Conservation (phyloP, 2,797 vertebrate genomes). For the Philypnodon macrostomus region DNA sequence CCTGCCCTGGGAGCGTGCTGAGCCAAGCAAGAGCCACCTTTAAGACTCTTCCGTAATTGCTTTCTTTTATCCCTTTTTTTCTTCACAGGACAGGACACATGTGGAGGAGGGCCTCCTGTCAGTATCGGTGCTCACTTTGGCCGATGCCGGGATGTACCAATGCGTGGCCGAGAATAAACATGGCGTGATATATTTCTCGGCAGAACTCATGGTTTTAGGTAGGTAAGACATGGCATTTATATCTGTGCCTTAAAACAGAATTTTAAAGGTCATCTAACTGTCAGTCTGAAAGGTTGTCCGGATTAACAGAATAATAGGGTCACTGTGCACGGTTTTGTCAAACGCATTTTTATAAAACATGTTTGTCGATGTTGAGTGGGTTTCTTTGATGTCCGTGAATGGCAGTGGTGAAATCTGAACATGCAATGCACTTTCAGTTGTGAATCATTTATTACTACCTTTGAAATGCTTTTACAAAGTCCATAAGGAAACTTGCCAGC, state of each 20-base stretch:
- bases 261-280: constrained; percentile 70
- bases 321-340: constrained; percentile 52
- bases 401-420: neutral
- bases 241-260: constrained; percentile 52
- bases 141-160: constrained; percentile 94
- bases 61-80: constrained; percentile 46
- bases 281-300: constrained; percentile 70
- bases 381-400: constrained; percentile 23
- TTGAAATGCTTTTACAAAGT: constrained; percentile 2
- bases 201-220: constrained; percentile 92
- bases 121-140: constrained; percentile 84
- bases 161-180: constrained; percentile 97
- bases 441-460: constrained; percentile 5
- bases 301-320: constrained; percentile 70
- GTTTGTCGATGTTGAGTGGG: constrained; percentile 16
- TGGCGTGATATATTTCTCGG: constrained; percentile 88
- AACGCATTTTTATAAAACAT: constrained; percentile 45
- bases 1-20: constrained; percentile 13
- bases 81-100: constrained; percentile 86
- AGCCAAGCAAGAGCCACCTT: constrained; percentile 39
- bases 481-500: too few relatives aligned
- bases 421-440: neutral
- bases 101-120: constrained; percentile 90
- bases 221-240: constrained; percentile 64
- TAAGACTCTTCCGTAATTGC: constrained; percentile 44